phyloP scores from a whole-genome alignment of 2,797 vertebrate species.

The Triplophysa bombifrons region DNA sequence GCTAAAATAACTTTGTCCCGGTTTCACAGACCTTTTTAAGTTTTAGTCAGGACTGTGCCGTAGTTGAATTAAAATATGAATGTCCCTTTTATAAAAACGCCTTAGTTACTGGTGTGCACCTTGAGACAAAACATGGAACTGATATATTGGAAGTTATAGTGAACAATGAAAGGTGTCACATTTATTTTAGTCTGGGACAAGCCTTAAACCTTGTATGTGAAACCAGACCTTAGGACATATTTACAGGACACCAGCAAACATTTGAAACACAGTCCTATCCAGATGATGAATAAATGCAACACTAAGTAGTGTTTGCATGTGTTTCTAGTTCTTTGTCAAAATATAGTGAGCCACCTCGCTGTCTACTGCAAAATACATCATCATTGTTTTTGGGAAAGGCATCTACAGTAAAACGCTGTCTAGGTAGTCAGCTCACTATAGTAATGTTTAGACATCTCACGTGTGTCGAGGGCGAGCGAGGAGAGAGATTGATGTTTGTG shows the following conservation, averaged over 20 bases:
- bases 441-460: constrained; percentile 11
- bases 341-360: neutral
- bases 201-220: no score
- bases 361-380: no score
- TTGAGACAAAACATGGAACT: no score
- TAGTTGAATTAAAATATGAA: no score
- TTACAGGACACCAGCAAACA: constrained; percentile 2
- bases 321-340: neutral
- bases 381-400: no score
- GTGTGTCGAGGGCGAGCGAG: constrained; percentile 25
- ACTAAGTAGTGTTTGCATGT: neutral
- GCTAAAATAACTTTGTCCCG: neutral
- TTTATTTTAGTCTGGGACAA: no score
- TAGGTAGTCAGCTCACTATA: constrained; percentile 8
- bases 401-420: neutral
- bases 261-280: neutral
- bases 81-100: no score
- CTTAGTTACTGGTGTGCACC: no score
- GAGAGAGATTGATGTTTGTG: constrained; percentile 51
- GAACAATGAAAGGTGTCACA: no score
- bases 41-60: no score
- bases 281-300: neutral
- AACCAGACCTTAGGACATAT: neutral
- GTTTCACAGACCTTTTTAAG: no score
- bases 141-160: no score